These are phyloP conservation scores for Eurosta solidaginis DNA, from an alignment of 1,140 invertebrate species.

Conservation along the genomic window DNA sequence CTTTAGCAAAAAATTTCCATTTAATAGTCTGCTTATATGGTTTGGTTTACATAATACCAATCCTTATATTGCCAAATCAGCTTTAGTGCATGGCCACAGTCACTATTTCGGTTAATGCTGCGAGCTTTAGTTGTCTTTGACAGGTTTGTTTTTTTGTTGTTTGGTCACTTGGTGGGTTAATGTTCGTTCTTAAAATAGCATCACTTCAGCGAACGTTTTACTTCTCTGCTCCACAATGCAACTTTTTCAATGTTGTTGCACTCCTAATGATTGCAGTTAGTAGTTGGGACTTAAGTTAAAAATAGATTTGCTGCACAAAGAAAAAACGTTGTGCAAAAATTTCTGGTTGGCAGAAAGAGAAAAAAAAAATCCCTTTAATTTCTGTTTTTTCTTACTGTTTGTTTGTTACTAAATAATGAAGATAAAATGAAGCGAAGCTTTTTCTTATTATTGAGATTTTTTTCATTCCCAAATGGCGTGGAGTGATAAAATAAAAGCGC, in stretches of 20 bases:
- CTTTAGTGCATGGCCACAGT: too few species aligned
- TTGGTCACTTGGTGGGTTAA: neutral
- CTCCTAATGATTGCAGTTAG: constrained; percentile 13
- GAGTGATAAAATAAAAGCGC: too few species aligned
- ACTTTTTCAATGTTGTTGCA: neutral
- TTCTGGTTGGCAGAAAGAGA: neutral
- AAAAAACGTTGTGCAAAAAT: constrained; percentile 2
- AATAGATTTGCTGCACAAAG: neutral
- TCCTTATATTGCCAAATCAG: too few species aligned
- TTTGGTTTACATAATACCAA: too few species aligned
- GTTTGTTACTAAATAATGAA: neutral
- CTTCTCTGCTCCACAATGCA: neutral
- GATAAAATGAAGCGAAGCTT: neutral
- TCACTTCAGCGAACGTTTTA: neutral
- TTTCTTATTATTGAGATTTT: too few species aligned
- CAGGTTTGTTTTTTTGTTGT: neutral
- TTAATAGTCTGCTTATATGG: too few species aligned
- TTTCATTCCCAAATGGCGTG: too few species aligned
- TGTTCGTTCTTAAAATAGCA: constrained; percentile 28
- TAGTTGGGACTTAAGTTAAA: neutral
- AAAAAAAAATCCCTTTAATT: neutral
- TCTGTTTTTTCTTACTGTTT: neutral
- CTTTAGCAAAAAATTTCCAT: too few species aligned
- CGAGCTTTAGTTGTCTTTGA: neutral
- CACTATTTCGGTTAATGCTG: too few species aligned